Conservation (phyloP, 2,888 invertebrate genomes). For the Lasioglossum villosulum region DNA sequence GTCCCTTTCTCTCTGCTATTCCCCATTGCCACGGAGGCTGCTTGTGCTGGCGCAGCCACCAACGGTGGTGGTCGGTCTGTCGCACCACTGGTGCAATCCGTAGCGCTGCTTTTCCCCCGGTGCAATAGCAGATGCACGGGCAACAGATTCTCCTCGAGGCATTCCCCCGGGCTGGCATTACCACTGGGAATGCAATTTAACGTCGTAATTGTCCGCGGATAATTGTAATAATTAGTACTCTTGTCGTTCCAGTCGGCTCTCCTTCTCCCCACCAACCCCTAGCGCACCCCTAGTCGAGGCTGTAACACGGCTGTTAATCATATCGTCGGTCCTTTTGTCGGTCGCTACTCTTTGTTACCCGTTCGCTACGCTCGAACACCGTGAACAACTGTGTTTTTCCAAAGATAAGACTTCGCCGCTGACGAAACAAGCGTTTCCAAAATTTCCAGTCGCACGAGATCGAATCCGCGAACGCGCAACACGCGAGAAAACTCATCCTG, state of each 20-base stretch:
- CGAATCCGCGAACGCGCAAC: neutral
- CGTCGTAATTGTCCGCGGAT: conserved; percentile 75
- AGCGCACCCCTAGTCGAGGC: conserved; percentile 9
- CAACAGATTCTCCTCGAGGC: conserved; percentile 59
- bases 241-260: conserved; percentile 40
- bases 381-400: neutral
- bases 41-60: conserved; percentile 9
- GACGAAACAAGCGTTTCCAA: neutral
- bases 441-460: neutral
- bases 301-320: conserved; percentile 45
- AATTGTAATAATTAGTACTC: conserved; percentile 77
- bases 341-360: neutral
- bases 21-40: conserved; percentile 21
- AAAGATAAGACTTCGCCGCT: neutral
- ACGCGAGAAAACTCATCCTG: neutral
- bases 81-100: conserved; percentile 40
- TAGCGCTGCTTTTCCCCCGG: conserved; percentile 15
- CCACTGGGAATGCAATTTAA: conserved; percentile 73
- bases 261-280: neutral
- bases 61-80: conserved; percentile 26
- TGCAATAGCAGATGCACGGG: conserved; percentile 40
- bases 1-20: conserved; percentile 10
- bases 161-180: conserved; percentile 58
- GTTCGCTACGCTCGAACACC: neutral
- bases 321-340: conserved; percentile 41